Base-by-base conservation (phyloP, 2,113 vertebrate genomes). In the Leucosticte australis region DNA sequence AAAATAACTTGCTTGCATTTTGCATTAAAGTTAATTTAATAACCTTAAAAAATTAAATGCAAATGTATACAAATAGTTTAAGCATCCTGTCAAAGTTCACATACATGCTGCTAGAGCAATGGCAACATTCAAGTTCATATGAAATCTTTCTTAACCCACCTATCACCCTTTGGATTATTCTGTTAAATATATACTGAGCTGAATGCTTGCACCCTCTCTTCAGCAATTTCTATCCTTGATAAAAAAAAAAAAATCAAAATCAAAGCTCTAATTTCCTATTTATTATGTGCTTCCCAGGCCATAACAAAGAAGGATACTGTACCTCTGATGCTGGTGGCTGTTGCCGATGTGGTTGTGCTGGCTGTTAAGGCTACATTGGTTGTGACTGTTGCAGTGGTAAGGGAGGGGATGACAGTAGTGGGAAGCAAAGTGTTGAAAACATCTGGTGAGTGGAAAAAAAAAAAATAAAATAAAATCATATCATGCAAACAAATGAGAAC, bases 401-500 rank as follows among this genome's bases (percentile, higher is more conserved):
- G 99, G 97, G 98, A 98, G 98, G 98, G 98, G 98, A 98, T 98
- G 97, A 98, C 99, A 99, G 98, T 99, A 98, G 98, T 98, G 98
- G 99, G 97, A 98, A 98, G 98, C 98, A 98, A 98, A 98, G 98
- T 99, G 98, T 98, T 99, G 98, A 99, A 99, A 98, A 96, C 98
- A 98, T 99, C 99, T 99, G 99, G 99, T 98, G 98, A 98, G 98
- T 98, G 98, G 98, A 98, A 99, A 98, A 98, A 98, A 98, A 98
- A 23, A 70, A 49, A 17, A 62, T 95, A 98, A 97, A 97, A 98
- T 94, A 98, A 98, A 98, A 98, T 98, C 97, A 98, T 98, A 98
- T 98, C 97, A 98, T 98, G 98, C 97, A 98, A 98, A 98, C 97
- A 97, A 97, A 98, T 92, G 92, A 97, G 94, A 98, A 98, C 84